A percentile compares a stretch with the other conserved stretches of the same genome.
Conservation (phyloP, 2,113 vertebrate species). For the Pardalotus punctatus region DNA sequence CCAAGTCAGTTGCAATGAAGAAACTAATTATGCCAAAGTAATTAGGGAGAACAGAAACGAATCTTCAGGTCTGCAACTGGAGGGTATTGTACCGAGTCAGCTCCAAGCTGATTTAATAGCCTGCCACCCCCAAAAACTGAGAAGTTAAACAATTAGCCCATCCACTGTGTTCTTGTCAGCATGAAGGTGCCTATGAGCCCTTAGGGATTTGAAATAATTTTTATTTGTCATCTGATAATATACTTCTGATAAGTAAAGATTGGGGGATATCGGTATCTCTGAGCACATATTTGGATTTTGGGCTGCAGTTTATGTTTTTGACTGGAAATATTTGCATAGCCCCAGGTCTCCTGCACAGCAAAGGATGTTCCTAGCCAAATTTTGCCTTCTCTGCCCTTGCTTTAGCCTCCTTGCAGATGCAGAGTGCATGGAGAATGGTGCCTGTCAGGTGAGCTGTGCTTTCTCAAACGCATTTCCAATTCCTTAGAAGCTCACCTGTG, state of each 20-base stretch:
- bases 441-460: background rate
- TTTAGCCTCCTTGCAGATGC: background rate
- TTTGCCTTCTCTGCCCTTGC: background rate
- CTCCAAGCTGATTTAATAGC: background rate
- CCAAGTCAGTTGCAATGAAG: background rate
- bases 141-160: background rate
- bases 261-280: background rate
- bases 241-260: background rate
- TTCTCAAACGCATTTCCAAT: background rate
- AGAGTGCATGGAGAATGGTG: background rate
- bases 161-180: background rate
- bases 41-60: background rate
- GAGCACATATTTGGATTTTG: background rate
- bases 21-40: conserved; percentile 22
- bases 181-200: background rate
- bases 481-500: background rate
- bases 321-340: background rate
- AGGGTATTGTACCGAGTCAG: background rate
- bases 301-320: background rate
- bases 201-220: background rate
- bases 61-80: background rate
- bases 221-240: background rate
- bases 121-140: background rate
- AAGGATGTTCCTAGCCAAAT: background rate
- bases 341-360: background rate